phyloP scores from a whole-genome alignment of 2,113 vertebrate species.

The Aptenodytes forsteri region DNA sequence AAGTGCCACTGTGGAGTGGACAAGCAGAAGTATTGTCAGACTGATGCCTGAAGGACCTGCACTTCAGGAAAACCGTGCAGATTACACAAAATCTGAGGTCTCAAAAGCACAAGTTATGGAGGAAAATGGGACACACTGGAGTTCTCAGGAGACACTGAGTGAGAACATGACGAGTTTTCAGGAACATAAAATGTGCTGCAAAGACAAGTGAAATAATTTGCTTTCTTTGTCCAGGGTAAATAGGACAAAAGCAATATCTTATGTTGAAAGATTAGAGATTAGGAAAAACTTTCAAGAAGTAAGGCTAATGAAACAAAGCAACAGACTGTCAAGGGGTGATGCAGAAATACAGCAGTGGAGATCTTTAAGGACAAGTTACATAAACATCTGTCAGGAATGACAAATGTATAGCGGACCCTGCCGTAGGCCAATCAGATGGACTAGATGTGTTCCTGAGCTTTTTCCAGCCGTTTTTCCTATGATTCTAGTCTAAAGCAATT shows the following conservation, averaged over 20 bases:
- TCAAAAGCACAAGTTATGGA: neutral
- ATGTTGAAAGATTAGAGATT: neutral
- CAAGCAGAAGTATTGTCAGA: neutral
- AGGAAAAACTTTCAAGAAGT: neutral
- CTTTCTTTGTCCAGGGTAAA: neutral
- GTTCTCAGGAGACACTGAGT: neutral
- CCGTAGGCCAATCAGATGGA: neutral
- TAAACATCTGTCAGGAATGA: conserved; percentile 51
- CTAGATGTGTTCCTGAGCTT: conserved; percentile 11
- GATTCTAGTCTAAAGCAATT: conserved; percentile 3
- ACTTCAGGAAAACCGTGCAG: neutral
- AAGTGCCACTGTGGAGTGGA: neutral
- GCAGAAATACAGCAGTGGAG: neutral
- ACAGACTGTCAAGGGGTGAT: neutral
- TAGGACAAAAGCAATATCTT: neutral
- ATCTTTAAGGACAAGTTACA: conserved; percentile 24
- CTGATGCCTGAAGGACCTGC: neutral
- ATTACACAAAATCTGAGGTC: neutral
- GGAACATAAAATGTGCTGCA: neutral
- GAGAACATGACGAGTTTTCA: fast-evolving
- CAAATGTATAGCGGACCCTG: neutral
- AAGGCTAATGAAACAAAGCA: neutral
- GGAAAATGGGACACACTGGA: fast-evolving
- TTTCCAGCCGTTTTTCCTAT: neutral
- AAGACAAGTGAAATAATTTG: neutral